Evolutionary conservation across 2,888 invertebrate species (phyloP).

Genomic region (Stenurella melanura): DNA sequence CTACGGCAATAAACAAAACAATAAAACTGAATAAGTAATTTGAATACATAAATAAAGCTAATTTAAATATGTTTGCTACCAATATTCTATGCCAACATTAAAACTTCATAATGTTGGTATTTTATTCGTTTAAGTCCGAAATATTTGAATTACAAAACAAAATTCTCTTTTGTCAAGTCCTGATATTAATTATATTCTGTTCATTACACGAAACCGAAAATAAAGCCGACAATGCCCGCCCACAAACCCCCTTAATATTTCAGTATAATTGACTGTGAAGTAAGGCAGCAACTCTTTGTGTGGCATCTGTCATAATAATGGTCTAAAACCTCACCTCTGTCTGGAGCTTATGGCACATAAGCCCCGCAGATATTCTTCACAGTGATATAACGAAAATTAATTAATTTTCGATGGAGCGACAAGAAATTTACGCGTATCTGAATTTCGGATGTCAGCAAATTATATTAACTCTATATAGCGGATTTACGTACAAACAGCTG

Average conservation of each 20-base stretch:
- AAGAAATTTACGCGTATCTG: slow-evolving; percentile 8
- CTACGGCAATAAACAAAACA: background rate
- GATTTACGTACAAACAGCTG: too few relatives aligned
- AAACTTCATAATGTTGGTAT: background rate
- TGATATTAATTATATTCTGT: slow-evolving; percentile 27
- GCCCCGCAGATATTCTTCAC: slow-evolving; percentile 2
- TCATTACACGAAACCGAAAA: slow-evolving; percentile 1
- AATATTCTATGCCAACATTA: background rate
- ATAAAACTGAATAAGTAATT: background rate
- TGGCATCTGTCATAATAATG: slow-evolving; percentile 40
- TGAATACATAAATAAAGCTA: background rate
- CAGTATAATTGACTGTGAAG: slow-evolving; percentile 33
- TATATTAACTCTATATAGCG: background rate
- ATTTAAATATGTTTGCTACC: background rate
- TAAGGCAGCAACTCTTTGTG: slow-evolving; percentile 27
- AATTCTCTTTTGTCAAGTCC: slow-evolving; percentile 17
- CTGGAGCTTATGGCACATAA: slow-evolving; percentile 5
- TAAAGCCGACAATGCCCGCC: slow-evolving; percentile 15
- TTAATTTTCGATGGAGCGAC: slow-evolving; percentile 17
- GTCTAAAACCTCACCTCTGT: slow-evolving; percentile 28
- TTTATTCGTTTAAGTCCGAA: slow-evolving; percentile 7
- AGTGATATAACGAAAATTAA: slow-evolving; percentile 13
- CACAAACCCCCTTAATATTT: slow-evolving; percentile 21
- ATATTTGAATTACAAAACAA: slow-evolving; percentile 24
- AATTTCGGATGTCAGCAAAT: background rate